These are phyloP conservation scores for Suncus etruscus DNA, from an alignment of 2,113 vertebrate species.

Conservation along the genomic window DNA sequence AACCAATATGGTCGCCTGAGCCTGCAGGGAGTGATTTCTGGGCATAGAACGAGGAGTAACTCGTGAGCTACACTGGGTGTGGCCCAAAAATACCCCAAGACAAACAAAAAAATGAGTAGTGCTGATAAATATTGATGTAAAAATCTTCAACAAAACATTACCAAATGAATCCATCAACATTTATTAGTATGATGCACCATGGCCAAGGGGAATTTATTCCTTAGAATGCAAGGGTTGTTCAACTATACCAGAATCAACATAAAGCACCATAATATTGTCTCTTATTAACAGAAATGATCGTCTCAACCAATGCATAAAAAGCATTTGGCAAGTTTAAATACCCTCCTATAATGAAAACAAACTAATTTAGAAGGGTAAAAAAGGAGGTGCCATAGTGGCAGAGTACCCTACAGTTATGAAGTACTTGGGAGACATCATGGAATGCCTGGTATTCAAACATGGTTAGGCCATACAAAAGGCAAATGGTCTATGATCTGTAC, in stretches of 20 bases:
- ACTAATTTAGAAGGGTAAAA: neutral
- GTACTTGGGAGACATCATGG: no score
- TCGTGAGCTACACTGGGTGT: no score
- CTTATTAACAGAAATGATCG: conserved; percentile 9
- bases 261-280: neutral
- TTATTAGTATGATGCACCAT: neutral
- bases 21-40: no score
- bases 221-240: neutral
- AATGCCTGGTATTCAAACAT: no score
- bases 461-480: no score
- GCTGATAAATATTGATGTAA: neutral
- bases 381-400: no score
- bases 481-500: no score
- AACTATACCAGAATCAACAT: neutral
- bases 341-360: neutral
- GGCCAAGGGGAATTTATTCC: conserved; percentile 1
- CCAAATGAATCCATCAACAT: conserved; percentile 5
- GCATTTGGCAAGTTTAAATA: conserved; percentile 41
- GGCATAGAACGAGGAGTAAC: no score
- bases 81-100: neutral
- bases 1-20: no score
- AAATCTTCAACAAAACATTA: conserved; percentile 22
- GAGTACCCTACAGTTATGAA: no score
- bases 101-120: neutral
- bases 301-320: conserved; percentile 2